Conservation (phyloP, 2,888 invertebrate genomes). For the Watsonalla cultraria region DNA sequence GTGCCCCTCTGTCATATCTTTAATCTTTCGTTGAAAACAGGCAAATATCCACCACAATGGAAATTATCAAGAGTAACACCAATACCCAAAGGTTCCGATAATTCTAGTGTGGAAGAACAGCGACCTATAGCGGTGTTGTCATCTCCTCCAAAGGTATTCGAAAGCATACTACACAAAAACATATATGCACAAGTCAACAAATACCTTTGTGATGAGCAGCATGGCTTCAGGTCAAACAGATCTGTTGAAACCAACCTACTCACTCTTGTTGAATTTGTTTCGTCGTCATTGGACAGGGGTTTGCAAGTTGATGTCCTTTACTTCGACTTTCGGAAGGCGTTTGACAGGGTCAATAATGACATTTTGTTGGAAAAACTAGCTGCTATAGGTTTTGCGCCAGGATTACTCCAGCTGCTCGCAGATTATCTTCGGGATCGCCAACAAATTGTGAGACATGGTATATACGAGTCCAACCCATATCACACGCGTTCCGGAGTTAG, state of each 20-base stretch:
- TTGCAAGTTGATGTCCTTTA: slow-evolving; percentile 12
- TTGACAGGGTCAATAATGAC: slow-evolving; percentile 10
- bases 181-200: slow-evolving; percentile 2
- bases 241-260: slow-evolving; percentile 12
- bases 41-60: slow-evolving; percentile 2
- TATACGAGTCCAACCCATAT: no score
- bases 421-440: no score
- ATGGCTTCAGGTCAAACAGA: slow-evolving; percentile 11
- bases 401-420: no score
- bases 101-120: not conserved
- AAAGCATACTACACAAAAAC: not conserved
- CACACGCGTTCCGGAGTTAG: no score
- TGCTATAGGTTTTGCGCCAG: slow-evolving; percentile 8
- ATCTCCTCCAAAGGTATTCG: slow-evolving; percentile 4
- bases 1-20: not conserved
- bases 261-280: slow-evolving; percentile 8
- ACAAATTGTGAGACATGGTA: no score
- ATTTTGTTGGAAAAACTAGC: slow-evolving; percentile 7
- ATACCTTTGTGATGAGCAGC: slow-evolving; percentile 8
- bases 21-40: not conserved
- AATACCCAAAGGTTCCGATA: slow-evolving; percentile 1
- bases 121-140: slow-evolving; percentile 6
- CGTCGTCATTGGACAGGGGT: slow-evolving; percentile 3
- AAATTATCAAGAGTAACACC: slow-evolving; percentile 4
- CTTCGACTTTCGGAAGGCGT: no score